A percentile compares a stretch with the other conserved stretches of the same genome.
phyloP scores from a whole-genome alignment of 1,140 invertebrate species.

The Drosophila nikananu region DNA sequence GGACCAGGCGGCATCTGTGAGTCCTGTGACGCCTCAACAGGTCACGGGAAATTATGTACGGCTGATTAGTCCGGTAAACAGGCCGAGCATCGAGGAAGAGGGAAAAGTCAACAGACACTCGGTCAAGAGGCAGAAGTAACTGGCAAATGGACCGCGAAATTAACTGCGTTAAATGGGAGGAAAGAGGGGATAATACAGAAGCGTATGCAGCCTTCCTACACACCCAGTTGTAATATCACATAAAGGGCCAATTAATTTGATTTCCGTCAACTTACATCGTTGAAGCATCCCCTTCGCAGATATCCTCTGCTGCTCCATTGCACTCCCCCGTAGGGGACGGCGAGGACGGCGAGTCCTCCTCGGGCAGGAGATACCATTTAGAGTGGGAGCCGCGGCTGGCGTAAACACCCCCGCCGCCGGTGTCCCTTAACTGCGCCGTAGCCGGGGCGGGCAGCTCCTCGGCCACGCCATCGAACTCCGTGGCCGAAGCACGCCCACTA shows the following conservation, averaged over 20 bases:
- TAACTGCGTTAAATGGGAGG: background rate
- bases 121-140: slow-evolving; percentile 4
- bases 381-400: slow-evolving; percentile 59
- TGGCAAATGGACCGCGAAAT: slow-evolving; percentile 37
- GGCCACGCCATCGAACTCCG: slow-evolving; percentile 58
- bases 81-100: background rate
- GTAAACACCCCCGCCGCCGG: slow-evolving; percentile 9
- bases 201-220: background rate
- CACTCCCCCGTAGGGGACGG: slow-evolving; percentile 16
- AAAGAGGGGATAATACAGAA: background rate
- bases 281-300: background rate
- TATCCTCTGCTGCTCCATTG: slow-evolving; percentile 6
- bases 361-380: slow-evolving; percentile 67
- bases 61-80: slow-evolving; percentile 43
- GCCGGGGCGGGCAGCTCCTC: slow-evolving; percentile 23
- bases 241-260: background rate
- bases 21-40: slow-evolving; percentile 18
- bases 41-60: slow-evolving; percentile 48
- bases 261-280: slow-evolving; percentile 24
- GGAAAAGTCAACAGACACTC: slow-evolving; percentile 7
- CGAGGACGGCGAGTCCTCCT: slow-evolving; percentile 9
- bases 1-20: background rate
- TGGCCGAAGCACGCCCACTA: slow-evolving; percentile 71
- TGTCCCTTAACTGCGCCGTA: slow-evolving; percentile 28
- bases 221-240: background rate